These are phyloP conservation scores for Scrobipalpa atriplicella DNA, from an alignment of 2,888 invertebrate species.

Conservation along the genomic window DNA sequence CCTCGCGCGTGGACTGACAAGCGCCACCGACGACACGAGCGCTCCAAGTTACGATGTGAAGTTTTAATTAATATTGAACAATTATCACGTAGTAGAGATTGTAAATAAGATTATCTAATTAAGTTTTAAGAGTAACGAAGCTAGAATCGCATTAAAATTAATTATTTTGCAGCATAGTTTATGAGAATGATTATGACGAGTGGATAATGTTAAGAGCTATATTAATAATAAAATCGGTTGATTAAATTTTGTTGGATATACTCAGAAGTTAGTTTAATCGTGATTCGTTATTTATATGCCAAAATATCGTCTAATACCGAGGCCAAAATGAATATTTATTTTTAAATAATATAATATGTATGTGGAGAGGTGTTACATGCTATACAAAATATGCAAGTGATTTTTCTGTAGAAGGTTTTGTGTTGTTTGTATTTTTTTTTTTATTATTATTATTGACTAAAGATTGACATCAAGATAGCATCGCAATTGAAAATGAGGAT, in stretches of 20 bases:
- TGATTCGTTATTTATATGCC: slow-evolving; percentile 65
- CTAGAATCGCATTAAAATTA: slow-evolving; percentile 74
- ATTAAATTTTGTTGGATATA: slow-evolving; percentile 65
- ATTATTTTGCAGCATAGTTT: slow-evolving; percentile 77
- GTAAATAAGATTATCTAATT: slow-evolving; percentile 78
- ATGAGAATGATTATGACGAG: slow-evolving; percentile 57
- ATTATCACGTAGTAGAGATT: slow-evolving; percentile 70
- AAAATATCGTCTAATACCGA: slow-evolving; percentile 58
- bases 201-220: slow-evolving; percentile 58
- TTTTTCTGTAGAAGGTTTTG: slow-evolving; percentile 11
- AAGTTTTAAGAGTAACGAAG: slow-evolving; percentile 65
- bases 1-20: slow-evolving; percentile 73
- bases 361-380: slow-evolving; percentile 5
- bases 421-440: slow-evolving; percentile 17
- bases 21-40: slow-evolving; percentile 29
- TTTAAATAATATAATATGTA: slow-evolving; percentile 36
- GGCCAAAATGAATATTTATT: slow-evolving; percentile 67
- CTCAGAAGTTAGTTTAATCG: slow-evolving; percentile 60
- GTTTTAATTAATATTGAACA: slow-evolving; percentile 67
- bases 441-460: not conserved
- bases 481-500: slow-evolving; percentile 16
- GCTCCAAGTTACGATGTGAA: slow-evolving; percentile 42
- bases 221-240: slow-evolving; percentile 51
- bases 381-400: not conserved
- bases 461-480: slow-evolving; percentile 1